Evolutionary conservation across 1,140 invertebrate genomes (phyloP), one percentile per base, ranked within the genome.

Genomic region (Atta cephalotes): DNA sequence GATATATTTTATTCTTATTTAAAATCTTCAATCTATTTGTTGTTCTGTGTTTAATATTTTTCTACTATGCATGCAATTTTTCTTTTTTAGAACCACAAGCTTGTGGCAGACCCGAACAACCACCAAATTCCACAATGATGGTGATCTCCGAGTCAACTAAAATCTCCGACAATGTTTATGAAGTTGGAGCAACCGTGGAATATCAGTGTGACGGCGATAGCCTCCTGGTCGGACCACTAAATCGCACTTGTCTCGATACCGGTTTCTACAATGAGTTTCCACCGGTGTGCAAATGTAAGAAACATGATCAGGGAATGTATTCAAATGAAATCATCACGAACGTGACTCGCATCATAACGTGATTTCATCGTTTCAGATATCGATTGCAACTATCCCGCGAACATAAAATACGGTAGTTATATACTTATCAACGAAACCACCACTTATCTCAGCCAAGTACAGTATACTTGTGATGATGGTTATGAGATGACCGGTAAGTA

Each of bases 191-290:
- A 1, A 96, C 96, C n/a, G 97, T 99, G 31, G 97, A 98, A 90
- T 99, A 99, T 95, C 96, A 96, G 63, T 99, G 98, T 91, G 98
- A 98, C 93, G 96, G 97, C 31, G 98, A 98, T 6, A 98, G 98
- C 92, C 95, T 99, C 35, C 95, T 99, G 0, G 97, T 99, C 35
- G 98, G 98, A 5, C 98, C 98, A 0, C 96, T 97, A 0, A 96
- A 96, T 9, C 96, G 98, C 91, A 98, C 97, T 25, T 99, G 98
- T 92, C 95, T 99, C 10, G 97, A 98, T 80, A 98, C 98, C 16
- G 98, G 98, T 86, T 99, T 99, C 95, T 99, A 98, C 93, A 98
- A 98, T 90, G 98, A 99, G 94, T 98, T 98, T 93, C 98, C 98
- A 39, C 98, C 98, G 4, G 98, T 98, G 53, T 99, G 98, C 94